Evolutionary conservation across 1,140 invertebrate genomes (phyloP), one percentile per base, ranked within the genome.

Genomic region (Zaprionus gabonicus): DNA sequence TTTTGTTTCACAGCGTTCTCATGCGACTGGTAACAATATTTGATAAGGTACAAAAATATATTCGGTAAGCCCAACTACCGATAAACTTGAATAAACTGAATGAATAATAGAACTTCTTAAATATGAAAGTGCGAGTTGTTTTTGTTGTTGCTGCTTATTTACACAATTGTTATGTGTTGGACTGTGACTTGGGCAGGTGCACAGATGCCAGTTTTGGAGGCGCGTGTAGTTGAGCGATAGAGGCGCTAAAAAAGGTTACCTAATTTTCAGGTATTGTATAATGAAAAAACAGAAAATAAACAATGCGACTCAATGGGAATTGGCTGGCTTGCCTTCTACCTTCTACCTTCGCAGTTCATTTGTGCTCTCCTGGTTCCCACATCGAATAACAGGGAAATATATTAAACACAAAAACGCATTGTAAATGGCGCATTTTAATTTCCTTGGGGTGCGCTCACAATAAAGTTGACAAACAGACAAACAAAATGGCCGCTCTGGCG

Each of bases 371-470:
- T 17, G 41, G 41, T 17, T 46, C 41, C 12, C 68, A 38, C 51
- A 25, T 70, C 25, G 68, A 51, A 73, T 67, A 31, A 31, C 58
- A 58, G 53, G 44, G 53, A 58, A 57, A 38, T 51, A 71, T 56
- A 70, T 46, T 9, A 46, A 46, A 46, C 41, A 38, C 31, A 49
- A 59, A 70, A 71, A 59, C 36, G 53, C 72, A 82, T 83, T 81
- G 71, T 90, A 78, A 90, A 87, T 84, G 84, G 85, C 71, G 83
- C 81, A 90, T 81, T 84, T 90, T 90, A 84, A 88, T 90, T 88
- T 88, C 84, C 71, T 88, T 81, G 66, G 84, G 84, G 84, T 85
- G 64, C 59, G 58, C 63, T 71, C 34, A 44, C 60, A 64, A 28
- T 25, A 12, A 44, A 71, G 25, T 38, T 66, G 53, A 46, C 66